These are phyloP conservation scores for Monopterus albus DNA, from an alignment of 2,113 vertebrate genomes.

Conservation along the genomic window DNA sequence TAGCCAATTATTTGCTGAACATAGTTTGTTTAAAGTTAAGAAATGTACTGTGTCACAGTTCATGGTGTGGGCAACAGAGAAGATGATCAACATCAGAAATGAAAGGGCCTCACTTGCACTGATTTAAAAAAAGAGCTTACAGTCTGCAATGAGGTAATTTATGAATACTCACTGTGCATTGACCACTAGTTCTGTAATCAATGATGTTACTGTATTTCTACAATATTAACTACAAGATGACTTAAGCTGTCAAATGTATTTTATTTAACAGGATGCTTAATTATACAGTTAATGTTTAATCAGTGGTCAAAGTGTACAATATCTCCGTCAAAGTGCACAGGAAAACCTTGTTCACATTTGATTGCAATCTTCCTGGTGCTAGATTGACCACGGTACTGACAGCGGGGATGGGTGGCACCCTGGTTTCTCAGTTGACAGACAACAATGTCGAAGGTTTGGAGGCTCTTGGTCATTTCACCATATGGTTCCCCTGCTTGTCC, in stretches of 20 bases:
- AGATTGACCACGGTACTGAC: conserved; percentile 19
- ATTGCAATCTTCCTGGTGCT: conserved; percentile 34
- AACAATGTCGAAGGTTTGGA: conserved; percentile 23
- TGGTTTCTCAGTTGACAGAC: conserved; percentile 22
- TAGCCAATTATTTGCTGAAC: neutral
- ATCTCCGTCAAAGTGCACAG: conserved; percentile 44
- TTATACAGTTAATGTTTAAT: neutral
- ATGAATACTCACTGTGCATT: too few relatives aligned
- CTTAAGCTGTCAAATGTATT: neutral
- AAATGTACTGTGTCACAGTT: neutral
- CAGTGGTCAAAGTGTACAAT: conserved; percentile 5
- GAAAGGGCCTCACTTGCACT: too few relatives aligned
- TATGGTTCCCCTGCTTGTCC: accelerated
- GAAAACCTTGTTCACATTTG: neutral
- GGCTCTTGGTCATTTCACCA: conserved; percentile 17
- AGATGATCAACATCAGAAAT: too few relatives aligned
- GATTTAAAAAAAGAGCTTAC: too few relatives aligned
- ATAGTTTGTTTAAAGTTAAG: conserved; percentile 13
- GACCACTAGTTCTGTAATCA: too few relatives aligned
- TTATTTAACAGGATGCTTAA: neutral
- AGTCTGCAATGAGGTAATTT: too few relatives aligned
- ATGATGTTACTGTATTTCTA: too few relatives aligned
- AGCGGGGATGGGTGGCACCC: neutral
- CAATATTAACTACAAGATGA: too few relatives aligned
- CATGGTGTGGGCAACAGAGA: neutral